Evolutionary conservation across 35 echinoderm and acorn worm species (phyloP).

Genomic region (Ptychodera flava): DNA sequence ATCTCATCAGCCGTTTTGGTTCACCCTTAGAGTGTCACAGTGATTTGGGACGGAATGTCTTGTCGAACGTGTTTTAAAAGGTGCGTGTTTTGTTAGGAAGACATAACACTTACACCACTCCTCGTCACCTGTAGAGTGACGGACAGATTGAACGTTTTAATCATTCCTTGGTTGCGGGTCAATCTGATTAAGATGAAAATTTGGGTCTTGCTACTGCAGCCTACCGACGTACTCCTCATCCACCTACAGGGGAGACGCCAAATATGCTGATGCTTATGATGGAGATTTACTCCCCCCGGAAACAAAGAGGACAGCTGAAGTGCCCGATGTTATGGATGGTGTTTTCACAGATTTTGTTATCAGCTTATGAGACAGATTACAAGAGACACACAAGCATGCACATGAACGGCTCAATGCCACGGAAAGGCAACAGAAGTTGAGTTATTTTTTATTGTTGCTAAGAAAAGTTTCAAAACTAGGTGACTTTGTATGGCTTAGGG

Average conservation of each 20-base stretch:
- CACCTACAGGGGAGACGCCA: no score
- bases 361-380: neutral
- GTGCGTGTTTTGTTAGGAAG: constrained; percentile 55
- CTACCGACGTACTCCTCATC: no score
- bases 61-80: constrained; percentile 37
- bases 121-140: constrained; percentile 43
- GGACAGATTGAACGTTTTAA: no score
- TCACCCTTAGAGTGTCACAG: no score
- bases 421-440: neutral
- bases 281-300: constrained; percentile 20
- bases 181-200: no score
- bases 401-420: neutral
- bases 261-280: constrained; percentile 43
- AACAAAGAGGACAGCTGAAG: no score
- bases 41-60: constrained; percentile 62
- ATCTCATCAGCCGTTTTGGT: constrained; percentile 52
- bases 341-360: constrained; percentile 11
- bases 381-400: neutral
- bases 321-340: constrained; percentile 45
- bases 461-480: constrained; percentile 11
- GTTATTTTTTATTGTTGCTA: constrained; percentile 15
- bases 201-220: no score
- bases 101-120: constrained; percentile 58
- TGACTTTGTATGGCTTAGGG: constrained; percentile 45
- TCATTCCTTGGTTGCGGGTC: neutral